Evolutionary conservation across 2,888 invertebrate species (phyloP).

Genomic region (Agriopis leucophaearia): DNA sequence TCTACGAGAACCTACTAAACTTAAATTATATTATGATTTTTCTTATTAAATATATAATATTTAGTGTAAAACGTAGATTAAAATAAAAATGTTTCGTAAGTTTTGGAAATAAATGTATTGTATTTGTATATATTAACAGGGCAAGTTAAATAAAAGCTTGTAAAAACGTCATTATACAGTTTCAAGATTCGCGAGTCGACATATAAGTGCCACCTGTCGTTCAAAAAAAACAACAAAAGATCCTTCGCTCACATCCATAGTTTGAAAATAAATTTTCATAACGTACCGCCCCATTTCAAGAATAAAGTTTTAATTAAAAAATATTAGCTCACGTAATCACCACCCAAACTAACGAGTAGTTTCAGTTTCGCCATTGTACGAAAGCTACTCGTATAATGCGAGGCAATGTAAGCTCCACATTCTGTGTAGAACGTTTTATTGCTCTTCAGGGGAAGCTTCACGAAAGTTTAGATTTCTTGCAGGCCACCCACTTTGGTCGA

Average conservation of each 20-base stretch:
- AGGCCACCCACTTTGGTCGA: constrained; percentile 50
- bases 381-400: constrained; percentile 42
- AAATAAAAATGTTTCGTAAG: too few relatives aligned
- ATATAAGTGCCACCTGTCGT: constrained; percentile 48
- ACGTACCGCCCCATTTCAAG: constrained; percentile 13
- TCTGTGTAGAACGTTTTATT: constrained; percentile 54
- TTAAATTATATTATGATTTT: too few relatives aligned
- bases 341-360: constrained; percentile 33
- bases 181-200: constrained; percentile 42
- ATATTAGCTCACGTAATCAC: constrained; percentile 38
- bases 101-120: too few relatives aligned
- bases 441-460: constrained; percentile 52
- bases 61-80: too few relatives aligned
- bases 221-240: constrained; percentile 32
- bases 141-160: constrained; percentile 45
- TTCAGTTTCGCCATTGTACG: constrained; percentile 43
- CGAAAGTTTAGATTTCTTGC: constrained; percentile 56
- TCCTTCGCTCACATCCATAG: constrained; percentile 15
- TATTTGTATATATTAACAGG: too few relatives aligned
- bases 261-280: constrained; percentile 24
- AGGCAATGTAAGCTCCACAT: constrained; percentile 47
- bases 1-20: too few relatives aligned
- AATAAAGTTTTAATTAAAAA: constrained; percentile 44
- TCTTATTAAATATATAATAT: too few relatives aligned
- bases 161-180: constrained; percentile 47